A percentile compares a stretch with the other conserved stretches of the same genome.
phyloP scores from a whole-genome alignment of 2,797 vertebrate species.

The Gymnoscopelus braueri region DNA sequence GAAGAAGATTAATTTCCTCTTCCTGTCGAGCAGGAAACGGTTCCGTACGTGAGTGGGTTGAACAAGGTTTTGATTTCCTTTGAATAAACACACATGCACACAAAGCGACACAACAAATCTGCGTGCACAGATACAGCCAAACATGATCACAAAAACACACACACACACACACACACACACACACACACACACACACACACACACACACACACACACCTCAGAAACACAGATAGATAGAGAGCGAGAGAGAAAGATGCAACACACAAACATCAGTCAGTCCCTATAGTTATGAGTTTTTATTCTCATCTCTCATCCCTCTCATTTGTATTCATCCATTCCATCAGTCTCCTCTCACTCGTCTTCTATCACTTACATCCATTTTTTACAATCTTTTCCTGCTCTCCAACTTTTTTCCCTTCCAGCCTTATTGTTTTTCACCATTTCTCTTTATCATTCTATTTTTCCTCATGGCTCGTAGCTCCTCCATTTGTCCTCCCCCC shows the following conservation, averaged over 20 bases:
- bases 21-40: constrained; percentile 70
- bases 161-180: background rate
- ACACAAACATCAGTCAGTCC: constrained; percentile 59
- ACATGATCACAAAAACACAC: background rate
- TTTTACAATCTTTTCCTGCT: constrained; percentile 11
- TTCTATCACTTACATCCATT: constrained; percentile 11
- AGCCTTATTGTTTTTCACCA: constrained; percentile 72
- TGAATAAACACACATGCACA: constrained; percentile 40
- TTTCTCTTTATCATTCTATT: constrained; percentile 59
- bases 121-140: no score
- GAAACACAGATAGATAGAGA: background rate
- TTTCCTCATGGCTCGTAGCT: constrained; percentile 64
- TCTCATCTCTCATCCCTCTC: constrained; percentile 58
- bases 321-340: constrained; percentile 72
- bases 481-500: constrained; percentile 60
- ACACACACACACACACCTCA: constrained; percentile 25
- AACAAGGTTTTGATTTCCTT: constrained; percentile 68
- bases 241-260: no score
- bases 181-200: background rate
- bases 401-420: constrained; percentile 46
- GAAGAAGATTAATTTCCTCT: constrained; percentile 66
- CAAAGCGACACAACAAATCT: no score
- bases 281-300: constrained; percentile 71
- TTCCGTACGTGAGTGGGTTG: constrained; percentile 56
- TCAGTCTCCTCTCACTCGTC: constrained; percentile 54